Evolutionary conservation across 1,140 invertebrate species (phyloP).

Genomic region (Drosophila kanapiae): DNA sequence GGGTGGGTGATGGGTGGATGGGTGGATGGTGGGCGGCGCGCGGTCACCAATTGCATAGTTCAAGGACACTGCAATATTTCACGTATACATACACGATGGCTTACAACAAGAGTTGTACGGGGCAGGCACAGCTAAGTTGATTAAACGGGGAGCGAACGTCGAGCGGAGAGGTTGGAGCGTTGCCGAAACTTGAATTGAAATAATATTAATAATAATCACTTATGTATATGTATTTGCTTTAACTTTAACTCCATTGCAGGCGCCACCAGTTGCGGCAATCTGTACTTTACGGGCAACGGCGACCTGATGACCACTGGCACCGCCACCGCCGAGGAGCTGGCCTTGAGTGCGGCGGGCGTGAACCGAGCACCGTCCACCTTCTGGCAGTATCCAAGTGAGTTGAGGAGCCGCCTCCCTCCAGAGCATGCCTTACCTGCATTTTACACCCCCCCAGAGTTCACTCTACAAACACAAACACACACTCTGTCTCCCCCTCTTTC

Average conservation of each 20-base stretch:
- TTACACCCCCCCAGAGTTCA: constrained; percentile 1
- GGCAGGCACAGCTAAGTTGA: constrained; percentile 58
- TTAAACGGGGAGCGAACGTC: constrained; percentile 57
- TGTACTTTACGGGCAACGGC: constrained; percentile 82
- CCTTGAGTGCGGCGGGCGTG: constrained; percentile 67
- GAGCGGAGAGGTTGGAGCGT: constrained; percentile 43
- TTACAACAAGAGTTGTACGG: constrained; percentile 39
- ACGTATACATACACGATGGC: constrained; percentile 70
- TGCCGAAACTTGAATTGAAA: too few species aligned
- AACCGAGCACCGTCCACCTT: constrained; percentile 87
- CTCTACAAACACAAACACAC: constrained; percentile 1
- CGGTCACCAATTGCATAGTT: constrained; percentile 76
- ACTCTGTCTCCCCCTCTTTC: constrained; percentile 26
- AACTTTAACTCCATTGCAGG: constrained; percentile 30
- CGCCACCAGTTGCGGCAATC: constrained; percentile 80
- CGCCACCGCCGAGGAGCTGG: constrained; percentile 77
- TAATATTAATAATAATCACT: too few species aligned
- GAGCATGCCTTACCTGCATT: constrained; percentile 1
- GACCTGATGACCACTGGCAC: constrained; percentile 80
- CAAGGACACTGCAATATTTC: constrained; percentile 80
- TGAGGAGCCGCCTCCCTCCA: neutral
- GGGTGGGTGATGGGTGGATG: constrained; percentile 11
- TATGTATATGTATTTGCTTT: too few species aligned
- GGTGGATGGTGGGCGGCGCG: constrained; percentile 27
- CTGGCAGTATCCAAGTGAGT: constrained; percentile 91